A percentile compares a stretch with the other conserved stretches of the same genome.
phyloP scores from a whole-genome alignment of 2,797 vertebrate species.

The Acanthurus tractus region DNA sequence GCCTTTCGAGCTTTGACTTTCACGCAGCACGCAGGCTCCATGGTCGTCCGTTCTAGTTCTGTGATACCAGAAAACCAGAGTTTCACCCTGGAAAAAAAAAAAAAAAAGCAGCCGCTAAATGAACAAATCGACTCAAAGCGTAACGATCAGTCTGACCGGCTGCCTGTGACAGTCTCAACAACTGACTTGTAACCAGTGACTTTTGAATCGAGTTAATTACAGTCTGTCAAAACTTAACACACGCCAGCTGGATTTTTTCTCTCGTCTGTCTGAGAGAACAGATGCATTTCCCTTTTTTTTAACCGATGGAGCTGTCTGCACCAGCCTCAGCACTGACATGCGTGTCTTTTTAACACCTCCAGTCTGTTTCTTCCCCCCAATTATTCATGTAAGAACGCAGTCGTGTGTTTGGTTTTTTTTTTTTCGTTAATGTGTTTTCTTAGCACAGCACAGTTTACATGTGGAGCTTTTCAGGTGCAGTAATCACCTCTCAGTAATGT shows the following conservation, averaged over 20 bases:
- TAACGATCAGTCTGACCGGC: not conserved
- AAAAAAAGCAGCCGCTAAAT: not conserved
- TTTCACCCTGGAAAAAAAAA: not conserved
- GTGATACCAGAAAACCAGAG: not conserved
- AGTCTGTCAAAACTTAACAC: not conserved
- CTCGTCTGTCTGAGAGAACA: conserved; percentile 15
- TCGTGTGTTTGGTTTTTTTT: not conserved
- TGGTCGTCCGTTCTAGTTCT: not conserved
- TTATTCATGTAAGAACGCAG: not conserved
- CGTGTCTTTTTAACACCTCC: not conserved
- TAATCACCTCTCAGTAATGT: too few relatives aligned
- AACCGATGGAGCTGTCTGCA: not conserved
- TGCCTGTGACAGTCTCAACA: not conserved
- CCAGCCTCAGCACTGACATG: not conserved
- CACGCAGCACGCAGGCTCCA: too few relatives aligned
- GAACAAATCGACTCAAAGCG: not conserved
- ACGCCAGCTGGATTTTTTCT: conserved; percentile 11
- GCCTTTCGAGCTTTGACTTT: not conserved
- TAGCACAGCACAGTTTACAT: not conserved
- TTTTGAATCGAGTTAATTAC: conserved; percentile 9
- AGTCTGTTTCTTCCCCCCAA: not conserved
- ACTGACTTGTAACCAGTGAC: not conserved
- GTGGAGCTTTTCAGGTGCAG: not conserved
- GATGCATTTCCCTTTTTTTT: conserved; percentile 2
- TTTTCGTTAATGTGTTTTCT: not conserved